Base-by-base conservation (phyloP, 2,888 invertebrate genomes). In the Theretra japonica region DNA sequence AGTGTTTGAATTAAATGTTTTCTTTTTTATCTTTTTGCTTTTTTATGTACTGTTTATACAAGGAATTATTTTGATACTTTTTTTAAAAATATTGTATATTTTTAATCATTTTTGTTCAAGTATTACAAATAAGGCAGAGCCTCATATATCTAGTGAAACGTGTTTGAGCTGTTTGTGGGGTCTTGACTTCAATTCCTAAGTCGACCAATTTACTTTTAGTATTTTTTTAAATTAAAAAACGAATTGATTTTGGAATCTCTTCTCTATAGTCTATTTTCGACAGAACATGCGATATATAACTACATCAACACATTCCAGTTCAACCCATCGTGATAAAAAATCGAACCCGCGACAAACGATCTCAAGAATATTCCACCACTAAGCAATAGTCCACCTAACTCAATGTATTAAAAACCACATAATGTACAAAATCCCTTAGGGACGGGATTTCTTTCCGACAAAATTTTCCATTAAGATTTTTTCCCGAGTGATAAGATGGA, bases 381-480 rank as follows among this genome's bases (percentile, higher is more conserved):
- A 15, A 41, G 41, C 41, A 11, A 41, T 41, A 6, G 33, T 8
- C 8, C 33, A 41, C 41, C 41, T 41, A 30, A 59, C 6, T n/a
- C 15, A 23, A 41, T n/a, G 65, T 41, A 65, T 65, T 48, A 65
- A 48, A 25, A 65, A 70, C 15, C 60, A 70, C 50, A 70, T 70
- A 70, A 60, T 60, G 50, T 70, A 62, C 71, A 50, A 48, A 48
- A 21, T 65, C 90, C 92, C 87, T 28, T 77, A 80, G 89, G 87
- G 83, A 70, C 69, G n/a, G 78, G 86, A 87, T 89, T 92, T 90
- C 89, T 91, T 91, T 88, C 84, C 77, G 83, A 85, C 88, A 88
- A 88, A 90, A 88, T 87, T 90, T 92, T 90, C 92, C 93, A 93
- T 93, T 93, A 91, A 88, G 84, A 83, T 79, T 87, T 87, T 90